Percentiles rank a stretch among this genome's conserved stretches.
These are phyloP conservation scores for Polydrusus cervinus DNA, from an alignment of 2,888 invertebrate genomes.

Conservation along the genomic window DNA sequence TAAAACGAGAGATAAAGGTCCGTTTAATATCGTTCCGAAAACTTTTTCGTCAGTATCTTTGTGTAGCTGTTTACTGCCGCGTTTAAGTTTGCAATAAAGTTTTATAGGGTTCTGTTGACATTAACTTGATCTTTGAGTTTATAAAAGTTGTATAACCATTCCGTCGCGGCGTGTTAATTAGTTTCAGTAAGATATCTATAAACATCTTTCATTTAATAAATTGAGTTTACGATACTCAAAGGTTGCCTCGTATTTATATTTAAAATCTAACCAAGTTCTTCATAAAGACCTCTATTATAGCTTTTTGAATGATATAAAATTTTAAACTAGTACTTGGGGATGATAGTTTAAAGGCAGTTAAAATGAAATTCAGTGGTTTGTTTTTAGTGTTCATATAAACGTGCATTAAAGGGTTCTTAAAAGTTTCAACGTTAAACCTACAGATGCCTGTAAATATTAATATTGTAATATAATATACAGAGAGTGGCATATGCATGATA, in stretches of 20 bases:
- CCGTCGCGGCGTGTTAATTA: constrained; percentile 40
- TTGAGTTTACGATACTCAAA: constrained; percentile 39
- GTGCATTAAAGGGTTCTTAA: constrained; percentile 3
- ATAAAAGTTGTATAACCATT: constrained; percentile 41
- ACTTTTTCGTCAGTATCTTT: constrained; percentile 25
- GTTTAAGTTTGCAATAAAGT: constrained; percentile 44
- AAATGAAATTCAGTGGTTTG: constrained; percentile 3
- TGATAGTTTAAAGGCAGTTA: constrained; percentile 19
- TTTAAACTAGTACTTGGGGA: constrained; percentile 10
- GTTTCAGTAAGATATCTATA: constrained; percentile 35
- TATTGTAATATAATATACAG: background rate
- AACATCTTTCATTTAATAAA: constrained; percentile 43
- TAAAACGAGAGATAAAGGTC: background rate
- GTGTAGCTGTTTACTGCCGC: constrained; percentile 32
- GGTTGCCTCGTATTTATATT: constrained; percentile 36
- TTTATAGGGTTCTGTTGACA: constrained; percentile 40
- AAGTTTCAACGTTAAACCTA: constrained; percentile 14
- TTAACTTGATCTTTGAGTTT: constrained; percentile 43
- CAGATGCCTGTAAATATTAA: constrained; percentile 10
- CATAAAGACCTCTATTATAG: constrained; percentile 23
- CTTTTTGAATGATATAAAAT: constrained; percentile 23
- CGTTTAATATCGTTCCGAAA: constrained; percentile 1
- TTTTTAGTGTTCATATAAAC: constrained; percentile 18
- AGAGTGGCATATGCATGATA: too few species aligned
- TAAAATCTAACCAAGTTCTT: constrained; percentile 21